These are phyloP conservation scores for Natrix natrix DNA, from an alignment of 2,797 vertebrate genomes.

Conservation along the genomic window DNA sequence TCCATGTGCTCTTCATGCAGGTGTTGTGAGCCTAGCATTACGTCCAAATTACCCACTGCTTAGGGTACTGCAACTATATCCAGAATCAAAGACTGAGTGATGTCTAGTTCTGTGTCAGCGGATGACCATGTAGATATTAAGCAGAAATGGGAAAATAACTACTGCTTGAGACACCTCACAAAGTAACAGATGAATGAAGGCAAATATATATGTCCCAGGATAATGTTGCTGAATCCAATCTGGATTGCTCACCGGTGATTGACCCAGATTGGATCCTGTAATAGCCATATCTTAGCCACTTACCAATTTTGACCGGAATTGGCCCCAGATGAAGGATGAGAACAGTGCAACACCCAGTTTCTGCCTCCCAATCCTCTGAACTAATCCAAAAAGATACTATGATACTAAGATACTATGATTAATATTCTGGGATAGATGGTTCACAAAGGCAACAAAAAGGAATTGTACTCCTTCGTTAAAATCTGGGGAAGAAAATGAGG, in stretches of 20 bases:
- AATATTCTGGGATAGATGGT: background rate
- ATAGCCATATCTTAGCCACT: background rate
- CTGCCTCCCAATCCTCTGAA: background rate
- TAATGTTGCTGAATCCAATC: background rate
- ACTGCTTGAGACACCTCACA: background rate
- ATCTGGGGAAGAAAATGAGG: background rate
- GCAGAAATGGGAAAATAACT: background rate
- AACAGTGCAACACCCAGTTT: background rate
- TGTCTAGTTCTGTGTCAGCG: background rate
- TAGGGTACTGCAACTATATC: background rate
- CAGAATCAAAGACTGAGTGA: background rate
- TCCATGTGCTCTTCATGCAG: background rate
- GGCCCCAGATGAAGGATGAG: background rate
- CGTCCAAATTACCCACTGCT: background rate
- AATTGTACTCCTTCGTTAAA: background rate
- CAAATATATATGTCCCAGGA: background rate
- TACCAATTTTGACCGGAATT: background rate
- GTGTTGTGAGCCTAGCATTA: background rate
- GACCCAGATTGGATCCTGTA: background rate
- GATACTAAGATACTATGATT: background rate
- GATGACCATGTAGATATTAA: background rate
- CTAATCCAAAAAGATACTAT: background rate
- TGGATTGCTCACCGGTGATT: background rate
- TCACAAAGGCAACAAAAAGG: constrained; percentile 3
- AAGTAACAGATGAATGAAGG: background rate